Evolutionary conservation across 2,888 invertebrate species (phyloP).

Genomic region (Chaitophorus viminalis): DNA sequence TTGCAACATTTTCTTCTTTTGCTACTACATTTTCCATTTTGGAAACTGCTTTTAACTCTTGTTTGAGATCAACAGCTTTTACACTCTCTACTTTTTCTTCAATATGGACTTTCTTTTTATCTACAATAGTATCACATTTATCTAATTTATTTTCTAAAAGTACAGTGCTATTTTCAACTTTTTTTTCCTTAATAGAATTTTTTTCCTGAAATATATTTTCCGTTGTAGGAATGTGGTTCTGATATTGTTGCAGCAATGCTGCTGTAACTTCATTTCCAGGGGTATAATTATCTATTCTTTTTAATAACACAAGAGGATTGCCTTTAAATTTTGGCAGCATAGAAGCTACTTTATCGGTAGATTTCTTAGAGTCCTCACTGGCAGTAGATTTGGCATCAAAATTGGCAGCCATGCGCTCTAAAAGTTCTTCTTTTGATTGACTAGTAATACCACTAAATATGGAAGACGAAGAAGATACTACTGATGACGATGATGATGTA

Average conservation of each 20-base stretch:
- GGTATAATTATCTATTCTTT: too few relatives aligned
- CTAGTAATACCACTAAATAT: conserved; percentile 33
- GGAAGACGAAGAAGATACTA: background rate
- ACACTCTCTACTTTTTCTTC: background rate
- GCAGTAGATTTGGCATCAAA: conserved; percentile 23
- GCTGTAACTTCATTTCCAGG: too few relatives aligned
- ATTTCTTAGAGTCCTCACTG: background rate
- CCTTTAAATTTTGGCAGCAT: too few relatives aligned
- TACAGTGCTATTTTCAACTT: conserved; percentile 24
- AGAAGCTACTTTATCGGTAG: background rate
- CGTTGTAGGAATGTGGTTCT: too few relatives aligned
- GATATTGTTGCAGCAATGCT: too few relatives aligned
- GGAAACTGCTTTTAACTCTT: background rate
- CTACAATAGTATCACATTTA: background rate
- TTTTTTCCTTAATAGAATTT: conserved; percentile 64
- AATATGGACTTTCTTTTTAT: background rate
- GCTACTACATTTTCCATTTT: conserved; percentile 28
- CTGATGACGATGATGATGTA: background rate
- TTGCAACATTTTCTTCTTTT: conserved; percentile 50
- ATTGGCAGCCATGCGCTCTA: conserved; percentile 40
- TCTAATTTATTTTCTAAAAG: conserved; percentile 29
- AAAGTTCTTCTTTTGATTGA: conserved; percentile 50
- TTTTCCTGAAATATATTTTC: conserved; percentile 64
- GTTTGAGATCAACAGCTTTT: background rate
- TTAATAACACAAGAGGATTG: too few relatives aligned